A percentile compares a stretch with the other conserved stretches of the same genome.
phyloP scores from a whole-genome alignment of 2,113 vertebrate genomes.

The Hiodon tergisus region DNA sequence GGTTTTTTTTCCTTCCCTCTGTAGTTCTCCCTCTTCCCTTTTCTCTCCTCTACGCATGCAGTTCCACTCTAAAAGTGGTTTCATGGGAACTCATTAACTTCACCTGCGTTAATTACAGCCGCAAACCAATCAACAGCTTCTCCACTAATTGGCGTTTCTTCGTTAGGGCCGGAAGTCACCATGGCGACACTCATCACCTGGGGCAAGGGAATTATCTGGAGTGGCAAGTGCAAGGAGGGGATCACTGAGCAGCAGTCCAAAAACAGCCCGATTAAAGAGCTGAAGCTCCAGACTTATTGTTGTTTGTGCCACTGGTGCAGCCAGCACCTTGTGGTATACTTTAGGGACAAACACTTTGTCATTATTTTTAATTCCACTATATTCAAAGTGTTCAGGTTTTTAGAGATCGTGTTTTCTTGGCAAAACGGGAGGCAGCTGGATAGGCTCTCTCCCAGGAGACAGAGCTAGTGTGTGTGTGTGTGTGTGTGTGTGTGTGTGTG shows the following conservation, averaged over 20 bases:
- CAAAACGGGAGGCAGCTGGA: not conserved
- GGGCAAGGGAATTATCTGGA: conserved; percentile 60
- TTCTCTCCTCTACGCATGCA: conserved; percentile 8
- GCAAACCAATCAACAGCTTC: conserved; percentile 96
- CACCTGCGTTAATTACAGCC: conserved; percentile 99
- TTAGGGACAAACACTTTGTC: not conserved
- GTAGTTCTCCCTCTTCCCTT: not conserved
- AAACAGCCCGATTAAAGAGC: conserved; percentile 77
- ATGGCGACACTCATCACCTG: conserved; percentile 83
- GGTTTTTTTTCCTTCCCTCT: conserved; percentile 67
- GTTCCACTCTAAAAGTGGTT: conserved; percentile 61
- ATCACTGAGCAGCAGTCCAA: conserved; percentile 70
- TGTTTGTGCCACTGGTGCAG: conserved; percentile 40
- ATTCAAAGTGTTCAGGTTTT: conserved; percentile 6
- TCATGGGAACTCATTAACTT: conserved; percentile 98
- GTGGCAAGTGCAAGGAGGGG: conserved; percentile 60
- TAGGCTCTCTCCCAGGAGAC: conserved; percentile 35
- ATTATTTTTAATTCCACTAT: conserved; percentile 13
- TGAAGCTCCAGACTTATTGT: conserved; percentile 49
- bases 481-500: not conserved
- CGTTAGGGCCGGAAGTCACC: conserved; percentile 92
- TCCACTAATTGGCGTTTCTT: conserved; percentile 95
- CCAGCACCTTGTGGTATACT: not conserved
- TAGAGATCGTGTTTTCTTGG: not conserved
- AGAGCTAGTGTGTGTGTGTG: conserved; percentile 42